Percentiles rank a stretch among this genome's conserved stretches.
Evolutionary conservation across 1,140 invertebrate genomes (phyloP).

Genomic region (Drosophila rhopaloa): DNA sequence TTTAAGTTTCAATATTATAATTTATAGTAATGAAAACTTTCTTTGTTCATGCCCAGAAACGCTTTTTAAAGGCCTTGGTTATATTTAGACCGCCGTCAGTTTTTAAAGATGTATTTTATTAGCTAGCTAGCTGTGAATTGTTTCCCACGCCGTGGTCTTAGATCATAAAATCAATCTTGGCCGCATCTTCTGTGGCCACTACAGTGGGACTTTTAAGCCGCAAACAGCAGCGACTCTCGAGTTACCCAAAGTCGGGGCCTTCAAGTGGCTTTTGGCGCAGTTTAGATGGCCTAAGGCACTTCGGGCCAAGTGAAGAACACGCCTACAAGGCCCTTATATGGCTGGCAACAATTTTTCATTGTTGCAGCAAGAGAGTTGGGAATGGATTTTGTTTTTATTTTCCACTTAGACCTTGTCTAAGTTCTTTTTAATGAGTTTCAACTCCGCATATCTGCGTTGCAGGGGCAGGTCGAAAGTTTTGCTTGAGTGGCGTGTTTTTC

Average conservation of each 20-base stretch:
- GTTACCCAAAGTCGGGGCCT: slow-evolving; percentile 27
- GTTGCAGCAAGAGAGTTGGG: slow-evolving; percentile 60
- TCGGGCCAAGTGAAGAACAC: slow-evolving; percentile 29
- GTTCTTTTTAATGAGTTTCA: slow-evolving; percentile 67
- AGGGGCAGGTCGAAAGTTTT: slow-evolving; percentile 57
- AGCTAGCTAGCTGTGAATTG: background rate
- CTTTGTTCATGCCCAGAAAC: no score
- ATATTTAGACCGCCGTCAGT: no score
- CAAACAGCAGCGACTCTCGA: slow-evolving; percentile 31
- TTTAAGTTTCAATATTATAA: background rate
- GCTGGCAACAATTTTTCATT: slow-evolving; percentile 58
- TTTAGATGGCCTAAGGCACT: slow-evolving; percentile 37
- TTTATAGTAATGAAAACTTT: background rate
- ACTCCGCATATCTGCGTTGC: slow-evolving; percentile 64
- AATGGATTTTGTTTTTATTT: slow-evolving; percentile 50
- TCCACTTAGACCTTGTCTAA: slow-evolving; percentile 53
- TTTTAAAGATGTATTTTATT: no score
- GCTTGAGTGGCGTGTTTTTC: slow-evolving; percentile 27
- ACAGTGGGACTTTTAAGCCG: slow-evolving; percentile 30
- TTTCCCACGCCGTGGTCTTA: slow-evolving; percentile 27
- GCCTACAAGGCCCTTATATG: slow-evolving; percentile 57
- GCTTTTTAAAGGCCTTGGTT: no score
- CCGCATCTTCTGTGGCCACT: slow-evolving; percentile 32
- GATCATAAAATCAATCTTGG: slow-evolving; percentile 28
- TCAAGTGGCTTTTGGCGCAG: slow-evolving; percentile 47